A percentile compares a stretch with the other conserved stretches of the same genome.
Evolutionary conservation across 2,113 vertebrate genomes (phyloP).

Genomic region (Saimiri boliviensis): DNA sequence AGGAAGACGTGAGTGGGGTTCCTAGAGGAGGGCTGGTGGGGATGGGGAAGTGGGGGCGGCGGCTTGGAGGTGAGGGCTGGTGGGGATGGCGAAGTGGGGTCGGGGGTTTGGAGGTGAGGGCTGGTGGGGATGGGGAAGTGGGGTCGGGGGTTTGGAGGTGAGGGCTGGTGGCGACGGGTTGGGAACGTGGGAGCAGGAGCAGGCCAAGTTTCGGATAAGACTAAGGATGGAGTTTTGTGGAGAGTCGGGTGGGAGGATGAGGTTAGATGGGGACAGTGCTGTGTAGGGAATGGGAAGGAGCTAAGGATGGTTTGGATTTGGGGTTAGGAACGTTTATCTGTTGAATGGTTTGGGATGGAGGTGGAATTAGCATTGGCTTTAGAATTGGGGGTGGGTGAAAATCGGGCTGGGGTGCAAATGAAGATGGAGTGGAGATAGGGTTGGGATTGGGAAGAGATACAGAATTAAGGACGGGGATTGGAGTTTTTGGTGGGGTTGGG

Average conservation of each 20-base stretch:
- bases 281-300: background rate
- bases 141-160: too few relatives aligned
- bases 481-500: background rate
- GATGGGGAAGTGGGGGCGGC: rapidly evolving
- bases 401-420: too few relatives aligned
- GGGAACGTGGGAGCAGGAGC: background rate
- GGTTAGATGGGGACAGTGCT: background rate
- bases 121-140: too few relatives aligned
- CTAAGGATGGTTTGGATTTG: background rate
- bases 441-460: background rate
- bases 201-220: background rate
- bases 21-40: rapidly evolving
- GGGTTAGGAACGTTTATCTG: too few relatives aligned
- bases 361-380: background rate
- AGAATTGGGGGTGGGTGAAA: background rate
- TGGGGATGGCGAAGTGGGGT: too few relatives aligned
- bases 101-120: too few relatives aligned
- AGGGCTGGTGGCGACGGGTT: rapidly evolving
- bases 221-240: background rate
- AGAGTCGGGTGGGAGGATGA: too few relatives aligned
- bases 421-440: background rate
- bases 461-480: background rate
- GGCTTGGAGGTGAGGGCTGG: rapidly evolving
- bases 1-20: conserved; percentile 63
- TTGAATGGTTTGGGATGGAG: background rate